These are phyloP conservation scores for Pachypeltis micranthus DNA, from an alignment of 1,140 invertebrate genomes.

Conservation along the genomic window DNA sequence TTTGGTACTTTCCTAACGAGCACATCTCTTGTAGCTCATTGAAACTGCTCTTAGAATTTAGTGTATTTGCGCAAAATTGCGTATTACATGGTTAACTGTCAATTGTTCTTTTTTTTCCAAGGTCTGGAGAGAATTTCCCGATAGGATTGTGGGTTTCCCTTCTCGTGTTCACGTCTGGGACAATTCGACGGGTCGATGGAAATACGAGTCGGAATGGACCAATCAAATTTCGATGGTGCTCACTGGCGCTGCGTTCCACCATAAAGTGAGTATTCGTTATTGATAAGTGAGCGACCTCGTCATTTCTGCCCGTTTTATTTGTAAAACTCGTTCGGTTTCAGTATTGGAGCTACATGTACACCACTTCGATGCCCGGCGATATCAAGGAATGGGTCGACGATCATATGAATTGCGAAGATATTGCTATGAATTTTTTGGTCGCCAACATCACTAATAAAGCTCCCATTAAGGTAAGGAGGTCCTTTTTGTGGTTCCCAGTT, in stretches of 20 bases:
- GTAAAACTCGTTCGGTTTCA: conserved; percentile 27
- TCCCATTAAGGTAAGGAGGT: conserved; percentile 66
- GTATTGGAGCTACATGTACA: conserved; percentile 84
- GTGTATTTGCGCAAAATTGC: background rate
- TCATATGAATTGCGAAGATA: conserved; percentile 91
- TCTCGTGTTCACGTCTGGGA: conserved; percentile 83
- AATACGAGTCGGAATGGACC: conserved; percentile 90
- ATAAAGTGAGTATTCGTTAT: conserved; percentile 48
- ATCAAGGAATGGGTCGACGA: conserved; percentile 77
- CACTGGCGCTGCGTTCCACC: conserved; percentile 86
- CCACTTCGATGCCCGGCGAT: conserved; percentile 62
- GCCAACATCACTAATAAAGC: conserved; percentile 83
- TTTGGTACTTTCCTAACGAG: no score
- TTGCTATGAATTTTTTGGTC: conserved; percentile 89
- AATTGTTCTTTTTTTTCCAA: conserved; percentile 35
- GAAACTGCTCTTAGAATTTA: background rate
- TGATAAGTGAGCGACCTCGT: no score
- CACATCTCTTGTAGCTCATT: no score
- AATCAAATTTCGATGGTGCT: conserved; percentile 88
- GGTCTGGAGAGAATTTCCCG: conserved; percentile 88
- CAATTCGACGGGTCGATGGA: conserved; percentile 68
- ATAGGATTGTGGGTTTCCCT: conserved; percentile 83
- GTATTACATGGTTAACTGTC: background rate
- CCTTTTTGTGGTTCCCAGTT: background rate
- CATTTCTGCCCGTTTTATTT: background rate